Conservation (phyloP, 2,888 invertebrate genomes). For the Drosophila pullipes region DNA sequence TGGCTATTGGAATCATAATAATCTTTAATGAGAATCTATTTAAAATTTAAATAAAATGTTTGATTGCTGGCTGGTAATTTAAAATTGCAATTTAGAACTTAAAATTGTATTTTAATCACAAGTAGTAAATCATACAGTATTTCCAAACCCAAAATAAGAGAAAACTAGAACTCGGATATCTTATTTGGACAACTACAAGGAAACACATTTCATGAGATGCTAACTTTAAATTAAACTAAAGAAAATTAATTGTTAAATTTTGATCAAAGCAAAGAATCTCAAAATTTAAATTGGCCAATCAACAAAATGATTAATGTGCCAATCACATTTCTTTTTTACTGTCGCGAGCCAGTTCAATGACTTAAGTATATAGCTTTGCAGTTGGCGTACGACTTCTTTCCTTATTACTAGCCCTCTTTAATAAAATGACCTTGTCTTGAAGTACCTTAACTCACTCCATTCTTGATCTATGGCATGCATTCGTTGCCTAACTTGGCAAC, state of each 20-base stretch:
- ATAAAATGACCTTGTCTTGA: constrained; percentile 41
- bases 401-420: not conserved
- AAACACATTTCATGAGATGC: not conserved
- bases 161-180: not conserved
- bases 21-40: not conserved
- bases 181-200: not conserved
- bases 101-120: not conserved
- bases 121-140: not conserved
- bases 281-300: not conserved
- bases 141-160: not conserved
- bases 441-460: constrained; percentile 14
- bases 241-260: not conserved
- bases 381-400: not conserved
- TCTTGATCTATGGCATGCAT: constrained; percentile 23
- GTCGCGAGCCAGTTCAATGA: not conserved
- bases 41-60: not conserved
- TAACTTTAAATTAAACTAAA: not conserved
- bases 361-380: not conserved
- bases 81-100: not conserved
- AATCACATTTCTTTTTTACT: not conserved
- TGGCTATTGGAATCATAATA: not conserved
- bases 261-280: not conserved
- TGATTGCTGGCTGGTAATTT: not conserved
- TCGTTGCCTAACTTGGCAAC: constrained; percentile 29
- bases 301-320: not conserved